phyloP scores from a whole-genome alignment of 2,797 vertebrate species.

The Macrochelys suwanniensis region DNA sequence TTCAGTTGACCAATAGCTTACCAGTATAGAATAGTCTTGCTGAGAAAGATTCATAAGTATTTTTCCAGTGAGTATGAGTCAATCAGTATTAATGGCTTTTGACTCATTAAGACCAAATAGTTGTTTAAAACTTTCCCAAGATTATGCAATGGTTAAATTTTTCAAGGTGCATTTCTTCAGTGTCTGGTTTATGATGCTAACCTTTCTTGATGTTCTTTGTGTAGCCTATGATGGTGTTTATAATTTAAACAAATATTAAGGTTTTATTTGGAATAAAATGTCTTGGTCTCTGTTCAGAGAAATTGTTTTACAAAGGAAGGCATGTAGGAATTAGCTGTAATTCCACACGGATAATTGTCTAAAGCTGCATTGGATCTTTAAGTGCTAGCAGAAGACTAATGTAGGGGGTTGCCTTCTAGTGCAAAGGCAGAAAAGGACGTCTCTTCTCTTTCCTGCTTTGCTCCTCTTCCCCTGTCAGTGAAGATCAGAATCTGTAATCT shows the following conservation, averaged over 20 bases:
- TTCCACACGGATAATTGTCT: not conserved
- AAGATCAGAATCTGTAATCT: slow-evolving; percentile 57
- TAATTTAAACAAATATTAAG: not conserved
- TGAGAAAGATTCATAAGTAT: not conserved
- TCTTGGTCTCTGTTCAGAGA: not conserved
- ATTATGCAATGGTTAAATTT: not conserved
- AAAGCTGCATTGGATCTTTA: not conserved
- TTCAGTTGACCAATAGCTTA: not conserved
- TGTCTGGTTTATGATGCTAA: not conserved
- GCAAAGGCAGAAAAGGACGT: not conserved
- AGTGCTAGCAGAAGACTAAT: not conserved
- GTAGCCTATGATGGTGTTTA: not conserved
- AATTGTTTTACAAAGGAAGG: not conserved
- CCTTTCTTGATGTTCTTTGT: not conserved
- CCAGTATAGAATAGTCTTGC: not conserved
- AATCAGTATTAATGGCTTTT: not conserved
- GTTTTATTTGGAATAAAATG: not conserved
- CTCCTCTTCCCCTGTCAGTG: not conserved
- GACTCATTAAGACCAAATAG: not conserved
- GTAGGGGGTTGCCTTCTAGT: not conserved
- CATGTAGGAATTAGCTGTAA: slow-evolving; percentile 3
- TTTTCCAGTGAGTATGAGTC: not conserved
- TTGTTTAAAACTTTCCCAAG: not conserved
- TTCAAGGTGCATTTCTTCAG: not conserved
- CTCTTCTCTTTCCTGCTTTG: not conserved